These are phyloP conservation scores for Podiceps cristatus DNA, from an alignment of 2,113 vertebrate species.

Conservation along the genomic window DNA sequence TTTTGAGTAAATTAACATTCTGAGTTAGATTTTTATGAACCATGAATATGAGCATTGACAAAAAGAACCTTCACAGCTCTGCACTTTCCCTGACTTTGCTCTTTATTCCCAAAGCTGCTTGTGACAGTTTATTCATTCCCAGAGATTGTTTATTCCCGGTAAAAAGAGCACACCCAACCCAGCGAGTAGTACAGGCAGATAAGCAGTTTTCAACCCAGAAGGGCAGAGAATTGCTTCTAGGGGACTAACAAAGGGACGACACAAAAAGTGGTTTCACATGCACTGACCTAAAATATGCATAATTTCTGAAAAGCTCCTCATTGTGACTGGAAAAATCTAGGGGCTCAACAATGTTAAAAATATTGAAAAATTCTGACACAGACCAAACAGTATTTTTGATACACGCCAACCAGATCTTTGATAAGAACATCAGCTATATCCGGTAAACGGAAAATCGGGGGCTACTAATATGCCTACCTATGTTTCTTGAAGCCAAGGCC, in stretches of 20 bases:
- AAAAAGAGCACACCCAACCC: slow-evolving; percentile 2
- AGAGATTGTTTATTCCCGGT: neutral
- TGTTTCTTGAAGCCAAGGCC: neutral
- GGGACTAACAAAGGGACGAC: neutral
- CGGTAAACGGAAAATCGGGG: neutral
- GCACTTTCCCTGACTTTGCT: neutral
- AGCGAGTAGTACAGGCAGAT: neutral
- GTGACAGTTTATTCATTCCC: slow-evolving; percentile 14
- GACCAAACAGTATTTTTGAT: neutral
- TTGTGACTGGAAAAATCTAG: neutral
- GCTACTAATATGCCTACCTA: neutral
- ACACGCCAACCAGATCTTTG: neutral
- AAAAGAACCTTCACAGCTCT: neutral
- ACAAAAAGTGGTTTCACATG: neutral
- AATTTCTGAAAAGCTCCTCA: neutral
- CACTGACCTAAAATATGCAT: neutral
- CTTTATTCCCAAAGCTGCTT: neutral
- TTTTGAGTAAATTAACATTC: neutral
- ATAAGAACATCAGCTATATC: neutral
- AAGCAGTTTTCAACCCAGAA: neutral
- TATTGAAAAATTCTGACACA: neutral
- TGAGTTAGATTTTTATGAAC: slow-evolving; percentile 23
- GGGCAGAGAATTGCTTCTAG: neutral
- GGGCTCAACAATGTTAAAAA: neutral
- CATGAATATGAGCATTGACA: neutral